Conservation (phyloP, 2,113 vertebrate genomes). For the Pedionomus torquatus region DNA sequence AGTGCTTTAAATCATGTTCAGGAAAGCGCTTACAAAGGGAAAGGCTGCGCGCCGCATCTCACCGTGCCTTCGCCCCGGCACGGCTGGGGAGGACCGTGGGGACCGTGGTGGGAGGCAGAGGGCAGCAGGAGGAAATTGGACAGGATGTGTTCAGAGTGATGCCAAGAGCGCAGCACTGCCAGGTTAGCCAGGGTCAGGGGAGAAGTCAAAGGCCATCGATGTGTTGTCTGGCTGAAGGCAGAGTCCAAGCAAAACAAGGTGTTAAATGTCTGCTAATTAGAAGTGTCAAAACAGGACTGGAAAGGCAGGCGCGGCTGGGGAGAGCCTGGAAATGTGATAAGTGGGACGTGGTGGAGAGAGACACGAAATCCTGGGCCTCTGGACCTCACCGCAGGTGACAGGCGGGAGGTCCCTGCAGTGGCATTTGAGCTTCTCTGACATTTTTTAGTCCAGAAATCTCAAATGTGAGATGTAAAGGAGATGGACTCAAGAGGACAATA, state of each 20-base stretch:
- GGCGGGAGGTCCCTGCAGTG: rapidly evolving
- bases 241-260: constrained; percentile 73
- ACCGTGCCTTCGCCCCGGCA: background rate
- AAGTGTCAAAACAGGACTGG: constrained; percentile 57
- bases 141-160: constrained; percentile 32
- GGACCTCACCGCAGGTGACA: background rate
- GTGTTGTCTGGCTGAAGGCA: constrained; percentile 71
- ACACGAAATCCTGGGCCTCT: background rate
- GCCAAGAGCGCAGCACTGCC: constrained; percentile 36
- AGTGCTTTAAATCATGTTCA: constrained; percentile 77
- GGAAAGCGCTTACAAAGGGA: constrained; percentile 79
- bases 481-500: background rate
- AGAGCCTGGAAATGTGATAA: constrained; percentile 14
- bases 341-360: background rate
- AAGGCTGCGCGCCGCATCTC: constrained; percentile 54
- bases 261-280: constrained; percentile 76
- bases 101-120: constrained; percentile 14
- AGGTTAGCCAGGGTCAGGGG: constrained; percentile 38
- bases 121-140: constrained; percentile 42
- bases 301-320: background rate
- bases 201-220: constrained; percentile 65
- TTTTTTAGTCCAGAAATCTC: background rate
- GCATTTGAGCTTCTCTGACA: background rate
- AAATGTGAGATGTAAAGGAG: background rate
- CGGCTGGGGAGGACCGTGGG: constrained; percentile 23